Evolutionary conservation across 2,797 vertebrate species (phyloP).

Genomic region (Hyperoplus lanceolatus): DNA sequence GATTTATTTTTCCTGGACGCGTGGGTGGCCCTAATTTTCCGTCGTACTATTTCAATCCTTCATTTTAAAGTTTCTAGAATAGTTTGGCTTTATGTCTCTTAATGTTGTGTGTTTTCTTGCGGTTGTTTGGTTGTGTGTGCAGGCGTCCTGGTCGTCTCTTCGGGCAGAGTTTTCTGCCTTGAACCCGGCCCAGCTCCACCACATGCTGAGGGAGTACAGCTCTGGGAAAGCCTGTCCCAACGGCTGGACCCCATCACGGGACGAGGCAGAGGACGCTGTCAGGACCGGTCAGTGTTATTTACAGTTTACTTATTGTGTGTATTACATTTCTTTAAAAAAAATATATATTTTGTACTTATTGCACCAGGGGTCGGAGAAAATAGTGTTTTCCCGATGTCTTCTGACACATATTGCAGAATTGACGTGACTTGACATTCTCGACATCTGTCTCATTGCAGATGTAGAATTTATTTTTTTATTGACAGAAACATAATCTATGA

Average conservation of each 20-base stretch:
- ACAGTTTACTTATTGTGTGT: too few relatives aligned
- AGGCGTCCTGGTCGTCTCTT: slow-evolving; percentile 85
- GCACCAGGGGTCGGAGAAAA: too few relatives aligned
- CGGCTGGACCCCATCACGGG: slow-evolving; percentile 76
- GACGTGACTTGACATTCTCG: too few relatives aligned
- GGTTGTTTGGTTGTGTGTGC: slow-evolving; percentile 21
- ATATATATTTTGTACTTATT: too few relatives aligned
- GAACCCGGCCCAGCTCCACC: slow-evolving; percentile 86
- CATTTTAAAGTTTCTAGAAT: slow-evolving; percentile 18
- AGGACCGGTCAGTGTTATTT: slow-evolving; percentile 75
- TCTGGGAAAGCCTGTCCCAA: slow-evolving; percentile 68
- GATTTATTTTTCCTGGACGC: too few relatives aligned
- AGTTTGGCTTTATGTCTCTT: not conserved
- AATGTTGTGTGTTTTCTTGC: not conserved
- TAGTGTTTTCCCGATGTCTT: too few relatives aligned
- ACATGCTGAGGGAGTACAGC: slow-evolving; percentile 86
- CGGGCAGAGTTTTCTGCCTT: slow-evolving; percentile 81
- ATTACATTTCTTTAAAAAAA: too few relatives aligned
- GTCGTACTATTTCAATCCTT: not conserved
- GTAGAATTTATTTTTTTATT: not conserved
- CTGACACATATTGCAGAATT: too few relatives aligned
- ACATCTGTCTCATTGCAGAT: too few relatives aligned
- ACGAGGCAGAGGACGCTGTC: slow-evolving; percentile 68
- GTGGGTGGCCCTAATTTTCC: too few relatives aligned
- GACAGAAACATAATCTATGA: not conserved